These are phyloP conservation scores for Plutomurus gul DNA, from an alignment of 1,140 invertebrate species.

Conservation along the genomic window DNA sequence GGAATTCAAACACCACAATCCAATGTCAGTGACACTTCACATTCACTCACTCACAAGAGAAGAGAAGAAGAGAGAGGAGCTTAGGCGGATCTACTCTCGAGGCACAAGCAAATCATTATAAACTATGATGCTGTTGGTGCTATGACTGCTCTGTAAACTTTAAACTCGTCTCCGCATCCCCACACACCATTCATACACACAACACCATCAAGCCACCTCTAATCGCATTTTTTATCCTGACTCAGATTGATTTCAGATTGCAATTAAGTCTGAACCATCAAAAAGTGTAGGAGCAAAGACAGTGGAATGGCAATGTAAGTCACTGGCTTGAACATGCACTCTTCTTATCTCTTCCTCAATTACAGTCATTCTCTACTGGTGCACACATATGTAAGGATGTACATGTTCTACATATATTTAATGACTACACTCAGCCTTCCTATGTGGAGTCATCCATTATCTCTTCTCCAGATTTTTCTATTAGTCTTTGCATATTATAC, in stretches of 20 bases:
- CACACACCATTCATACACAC: neutral
- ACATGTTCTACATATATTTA: too few species aligned
- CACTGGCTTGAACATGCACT: neutral
- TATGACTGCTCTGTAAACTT: neutral
- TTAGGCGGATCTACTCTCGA: too few species aligned
- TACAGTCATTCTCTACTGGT: neutral
- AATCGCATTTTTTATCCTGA: slow-evolving; percentile 15
- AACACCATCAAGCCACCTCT: neutral
- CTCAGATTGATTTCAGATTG: slow-evolving; percentile 27
- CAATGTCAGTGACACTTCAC: slow-evolving; percentile 13
- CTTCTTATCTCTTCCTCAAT: neutral
- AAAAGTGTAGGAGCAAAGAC: slow-evolving; percentile 13
- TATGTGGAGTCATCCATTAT: too few species aligned
- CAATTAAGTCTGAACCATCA: neutral
- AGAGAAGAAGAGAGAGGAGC: too few species aligned
- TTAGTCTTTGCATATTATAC: too few species aligned
- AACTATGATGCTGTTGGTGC: neutral
- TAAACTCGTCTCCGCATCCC: slow-evolving; percentile 3
- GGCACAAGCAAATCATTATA: neutral
- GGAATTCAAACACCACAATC: slow-evolving; percentile 14
- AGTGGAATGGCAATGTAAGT: neutral
- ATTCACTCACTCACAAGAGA: neutral
- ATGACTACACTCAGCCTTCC: too few species aligned
- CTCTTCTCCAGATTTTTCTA: too few species aligned
- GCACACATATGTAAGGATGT: neutral